A percentile compares a stretch with the other conserved stretches of the same genome.
Evolutionary conservation across 2,797 vertebrate genomes (phyloP).

Genomic region (Siniperca undulata): DNA sequence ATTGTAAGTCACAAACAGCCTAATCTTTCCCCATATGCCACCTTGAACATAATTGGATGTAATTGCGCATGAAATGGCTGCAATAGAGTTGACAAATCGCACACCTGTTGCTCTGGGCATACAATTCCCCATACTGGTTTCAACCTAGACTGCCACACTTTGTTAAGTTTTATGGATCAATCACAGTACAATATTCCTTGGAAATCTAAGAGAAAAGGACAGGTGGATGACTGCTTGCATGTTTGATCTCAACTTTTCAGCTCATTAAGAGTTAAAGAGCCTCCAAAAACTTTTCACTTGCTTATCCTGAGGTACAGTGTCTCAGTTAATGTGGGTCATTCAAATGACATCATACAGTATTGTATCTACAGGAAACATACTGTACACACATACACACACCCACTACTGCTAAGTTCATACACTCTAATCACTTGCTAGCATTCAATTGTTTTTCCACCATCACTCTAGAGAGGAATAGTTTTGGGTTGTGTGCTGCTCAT

Average conservation of each 20-base stretch:
- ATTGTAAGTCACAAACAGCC: slow-evolving; percentile 44
- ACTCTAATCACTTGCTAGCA: background rate
- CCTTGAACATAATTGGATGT: slow-evolving; percentile 65
- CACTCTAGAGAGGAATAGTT: slow-evolving; percentile 54
- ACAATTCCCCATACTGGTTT: slow-evolving; percentile 45
- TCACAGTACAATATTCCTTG: background rate
- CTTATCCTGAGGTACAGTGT: background rate
- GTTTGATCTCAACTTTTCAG: background rate
- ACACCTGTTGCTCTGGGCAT: slow-evolving; percentile 71
- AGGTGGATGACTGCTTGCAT: background rate
- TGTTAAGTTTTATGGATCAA: slow-evolving; percentile 14
- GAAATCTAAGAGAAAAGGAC: background rate
- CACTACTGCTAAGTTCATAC: background rate
- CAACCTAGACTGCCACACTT: background rate
- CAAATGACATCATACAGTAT: background rate
- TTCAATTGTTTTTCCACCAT: slow-evolving; percentile 29
- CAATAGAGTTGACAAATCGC: slow-evolving; percentile 65
- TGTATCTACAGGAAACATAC: background rate
- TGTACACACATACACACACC: background rate
- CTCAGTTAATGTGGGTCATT: background rate
- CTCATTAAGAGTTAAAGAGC: background rate
- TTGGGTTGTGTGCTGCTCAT: slow-evolving; percentile 18
- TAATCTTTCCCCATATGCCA: slow-evolving; percentile 40
- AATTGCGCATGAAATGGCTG: slow-evolving; percentile 79
- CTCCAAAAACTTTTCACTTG: background rate